These are phyloP conservation scores for Patella caerulea DNA, from an alignment of 2,888 invertebrate species.

Conservation along the genomic window DNA sequence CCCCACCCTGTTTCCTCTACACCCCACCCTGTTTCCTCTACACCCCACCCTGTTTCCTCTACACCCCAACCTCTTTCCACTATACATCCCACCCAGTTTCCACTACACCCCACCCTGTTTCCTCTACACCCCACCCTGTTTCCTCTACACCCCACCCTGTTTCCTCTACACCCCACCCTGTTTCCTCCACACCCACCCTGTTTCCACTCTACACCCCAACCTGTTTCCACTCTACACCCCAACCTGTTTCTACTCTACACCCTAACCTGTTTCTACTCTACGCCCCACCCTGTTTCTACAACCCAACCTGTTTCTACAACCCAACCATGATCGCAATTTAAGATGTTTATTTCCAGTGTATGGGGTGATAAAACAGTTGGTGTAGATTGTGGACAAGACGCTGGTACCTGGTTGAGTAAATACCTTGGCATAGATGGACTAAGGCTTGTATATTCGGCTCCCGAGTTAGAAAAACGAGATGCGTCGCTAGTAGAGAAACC, in stretches of 20 bases:
- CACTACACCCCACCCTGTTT: neutral
- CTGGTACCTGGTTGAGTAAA: conserved; percentile 54
- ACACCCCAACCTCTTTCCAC: no score
- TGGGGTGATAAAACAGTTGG: conserved; percentile 50
- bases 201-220: no score
- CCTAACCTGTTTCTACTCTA: neutral
- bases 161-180: no score
- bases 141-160: no score
- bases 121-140: no score
- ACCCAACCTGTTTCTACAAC: neutral
- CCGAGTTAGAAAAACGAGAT: conserved; percentile 40
- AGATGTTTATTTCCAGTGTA: conserved; percentile 33
- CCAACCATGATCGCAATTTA: neutral
- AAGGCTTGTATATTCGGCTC: conserved; percentile 44
- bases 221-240: neutral
- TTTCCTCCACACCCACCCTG: no score
- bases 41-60: no score
- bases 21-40: no score
- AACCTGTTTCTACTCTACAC: neutral
- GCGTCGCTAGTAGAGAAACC: conserved; percentile 37
- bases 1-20: no score
- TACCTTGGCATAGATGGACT: conserved; percentile 48
- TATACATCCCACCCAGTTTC: no score
- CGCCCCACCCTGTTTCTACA: no score
- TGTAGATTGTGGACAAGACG: conserved; percentile 61